Conservation (phyloP, 2,888 invertebrate genomes). For the Lasioglossum malachurum region DNA sequence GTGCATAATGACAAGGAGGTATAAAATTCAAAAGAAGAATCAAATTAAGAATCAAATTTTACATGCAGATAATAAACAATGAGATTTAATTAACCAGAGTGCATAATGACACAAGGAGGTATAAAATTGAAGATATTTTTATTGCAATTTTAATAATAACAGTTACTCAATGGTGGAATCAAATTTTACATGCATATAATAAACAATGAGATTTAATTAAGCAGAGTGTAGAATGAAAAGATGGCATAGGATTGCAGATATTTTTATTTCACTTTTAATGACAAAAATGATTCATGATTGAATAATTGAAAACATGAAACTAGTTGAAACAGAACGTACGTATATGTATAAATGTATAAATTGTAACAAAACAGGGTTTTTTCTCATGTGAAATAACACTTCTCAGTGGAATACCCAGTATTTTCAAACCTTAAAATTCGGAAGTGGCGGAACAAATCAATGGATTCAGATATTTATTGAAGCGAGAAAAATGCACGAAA, state of each 20-base stretch:
- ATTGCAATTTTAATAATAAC: background rate
- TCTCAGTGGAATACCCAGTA: background rate
- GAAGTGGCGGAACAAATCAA: background rate
- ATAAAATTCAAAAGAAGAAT: no score
- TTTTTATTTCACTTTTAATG: background rate
- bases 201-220: background rate
- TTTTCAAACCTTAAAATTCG: background rate
- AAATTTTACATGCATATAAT: background rate
- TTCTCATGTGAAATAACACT: no score
- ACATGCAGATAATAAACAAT: background rate
- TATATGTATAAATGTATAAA: no score
- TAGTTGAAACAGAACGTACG: no score
- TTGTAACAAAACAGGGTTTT: no score
- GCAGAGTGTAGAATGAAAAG: background rate
- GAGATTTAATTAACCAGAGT: background rate
- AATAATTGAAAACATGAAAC: no score
- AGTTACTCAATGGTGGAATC: background rate
- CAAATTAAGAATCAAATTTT: no score
- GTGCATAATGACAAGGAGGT: no score
- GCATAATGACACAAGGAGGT: background rate
- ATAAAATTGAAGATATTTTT: background rate
- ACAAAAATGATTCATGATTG: background rate
- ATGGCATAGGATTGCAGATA: no score
- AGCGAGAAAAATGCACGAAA: background rate
- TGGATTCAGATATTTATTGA: background rate